phyloP scores from a whole-genome alignment of 2,797 vertebrate species.

The Acanthurus lineatus region DNA sequence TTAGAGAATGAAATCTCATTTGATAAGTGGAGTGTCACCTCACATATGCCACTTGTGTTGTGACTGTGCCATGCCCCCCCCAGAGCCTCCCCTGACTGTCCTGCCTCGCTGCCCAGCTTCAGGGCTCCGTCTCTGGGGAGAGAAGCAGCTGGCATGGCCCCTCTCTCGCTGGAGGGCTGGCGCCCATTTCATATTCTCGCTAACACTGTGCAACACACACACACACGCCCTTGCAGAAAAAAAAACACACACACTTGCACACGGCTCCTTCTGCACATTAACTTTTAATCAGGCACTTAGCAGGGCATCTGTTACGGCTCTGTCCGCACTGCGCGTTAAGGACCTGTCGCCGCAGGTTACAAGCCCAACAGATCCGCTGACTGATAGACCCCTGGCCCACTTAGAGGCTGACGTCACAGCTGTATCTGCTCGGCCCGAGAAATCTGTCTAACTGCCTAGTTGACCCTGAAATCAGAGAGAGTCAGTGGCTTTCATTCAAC shows the following conservation, averaged over 20 bases:
- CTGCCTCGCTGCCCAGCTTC: slow-evolving; percentile 80
- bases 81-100: slow-evolving; percentile 59
- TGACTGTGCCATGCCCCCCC: too few species aligned
- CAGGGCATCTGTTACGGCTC: slow-evolving; percentile 86
- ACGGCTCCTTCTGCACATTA: slow-evolving; percentile 82
- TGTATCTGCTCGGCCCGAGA: slow-evolving; percentile 37
- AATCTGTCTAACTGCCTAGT: slow-evolving; percentile 34
- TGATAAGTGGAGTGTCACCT: slow-evolving; percentile 81
- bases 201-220: slow-evolving; percentile 50
- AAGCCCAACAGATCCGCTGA: slow-evolving; percentile 75
- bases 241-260: slow-evolving; percentile 46
- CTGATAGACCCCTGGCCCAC: slow-evolving; percentile 80
- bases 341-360: slow-evolving; percentile 82
- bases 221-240: slow-evolving; percentile 10
- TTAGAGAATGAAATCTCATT: slow-evolving; percentile 65
- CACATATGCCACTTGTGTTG: slow-evolving; percentile 84
- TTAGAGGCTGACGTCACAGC: slow-evolving; percentile 72
- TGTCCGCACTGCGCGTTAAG: slow-evolving; percentile 75
- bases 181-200: slow-evolving; percentile 71
- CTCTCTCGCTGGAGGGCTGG: slow-evolving; percentile 82
- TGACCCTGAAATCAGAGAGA: slow-evolving; percentile 40
- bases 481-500: slow-evolving; percentile 21
- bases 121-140: slow-evolving; percentile 79
- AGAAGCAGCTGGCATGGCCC: slow-evolving; percentile 83
- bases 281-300: slow-evolving; percentile 89